phyloP scores from a whole-genome alignment of 2,888 invertebrate genomes.

The Monochamus alternatus region DNA sequence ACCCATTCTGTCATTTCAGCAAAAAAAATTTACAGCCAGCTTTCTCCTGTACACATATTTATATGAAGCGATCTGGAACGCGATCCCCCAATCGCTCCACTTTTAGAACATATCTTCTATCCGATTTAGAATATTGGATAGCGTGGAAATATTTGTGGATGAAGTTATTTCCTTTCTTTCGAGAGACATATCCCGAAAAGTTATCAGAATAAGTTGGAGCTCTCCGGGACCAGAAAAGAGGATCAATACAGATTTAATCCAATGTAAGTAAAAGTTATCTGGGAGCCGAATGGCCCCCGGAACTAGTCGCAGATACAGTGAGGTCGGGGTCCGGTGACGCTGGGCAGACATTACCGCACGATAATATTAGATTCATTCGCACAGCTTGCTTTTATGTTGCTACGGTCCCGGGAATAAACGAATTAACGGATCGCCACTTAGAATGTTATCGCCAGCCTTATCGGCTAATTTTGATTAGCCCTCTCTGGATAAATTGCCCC shows the following conservation, averaged over 20 bases:
- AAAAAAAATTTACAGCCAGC: no score
- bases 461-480: constrained; percentile 35
- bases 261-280: constrained; percentile 57
- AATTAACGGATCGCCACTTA: constrained; percentile 40
- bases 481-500: constrained; percentile 20
- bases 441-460: constrained; percentile 36
- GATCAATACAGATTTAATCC: constrained; percentile 58
- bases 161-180: constrained; percentile 38
- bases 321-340: constrained; percentile 41
- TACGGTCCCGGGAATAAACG: constrained; percentile 33
- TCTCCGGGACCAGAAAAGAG: constrained; percentile 48
- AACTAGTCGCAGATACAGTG: constrained; percentile 45
- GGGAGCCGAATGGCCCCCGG: constrained; percentile 51
- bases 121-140: constrained; percentile 29
- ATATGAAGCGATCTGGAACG: no score
- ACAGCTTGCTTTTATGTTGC: constrained; percentile 50
- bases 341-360: constrained; percentile 50
- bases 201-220: constrained; percentile 51
- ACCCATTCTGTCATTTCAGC: no score
- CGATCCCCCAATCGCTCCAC: no score
- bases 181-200: constrained; percentile 28
- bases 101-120: background rate
- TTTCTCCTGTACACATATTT: no score
- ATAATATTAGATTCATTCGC: constrained; percentile 52
- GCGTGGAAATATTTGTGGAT: constrained; percentile 29